These are phyloP conservation scores for Micromys minutus DNA, from an alignment of 2,113 vertebrate species.

Conservation along the genomic window DNA sequence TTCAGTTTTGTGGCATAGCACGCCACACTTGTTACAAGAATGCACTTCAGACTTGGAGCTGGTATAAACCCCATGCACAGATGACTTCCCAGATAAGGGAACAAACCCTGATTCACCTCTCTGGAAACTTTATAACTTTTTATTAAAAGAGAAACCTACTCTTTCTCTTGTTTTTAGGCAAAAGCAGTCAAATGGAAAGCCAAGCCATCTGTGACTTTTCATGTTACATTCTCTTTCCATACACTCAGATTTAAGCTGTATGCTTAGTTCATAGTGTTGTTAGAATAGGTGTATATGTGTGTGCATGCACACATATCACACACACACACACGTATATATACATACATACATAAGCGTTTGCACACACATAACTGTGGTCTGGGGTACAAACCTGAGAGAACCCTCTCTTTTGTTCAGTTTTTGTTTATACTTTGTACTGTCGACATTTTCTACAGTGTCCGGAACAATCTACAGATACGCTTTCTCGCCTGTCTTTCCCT, in stretches of 20 bases:
- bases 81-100: background rate
- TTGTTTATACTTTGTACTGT: background rate
- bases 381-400: background rate
- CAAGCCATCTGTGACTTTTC: background rate
- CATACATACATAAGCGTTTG: too few relatives aligned
- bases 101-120: background rate
- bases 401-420: background rate
- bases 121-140: background rate
- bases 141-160: slow-evolving; percentile 10
- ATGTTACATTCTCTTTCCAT: background rate
- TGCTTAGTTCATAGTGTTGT: background rate
- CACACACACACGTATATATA: too few relatives aligned
- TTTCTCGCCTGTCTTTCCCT: background rate
- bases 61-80: background rate
- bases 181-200: background rate
- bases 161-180: background rate
- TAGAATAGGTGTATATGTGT: background rate
- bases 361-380: background rate
- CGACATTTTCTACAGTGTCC: background rate
- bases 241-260: background rate
- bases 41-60: background rate
- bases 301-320: background rate
- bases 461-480: background rate
- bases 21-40: slow-evolving; percentile 11
- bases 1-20: background rate